Base-by-base conservation (phyloP, 2,888 invertebrate genomes). In the Lochmaea crataegi region DNA sequence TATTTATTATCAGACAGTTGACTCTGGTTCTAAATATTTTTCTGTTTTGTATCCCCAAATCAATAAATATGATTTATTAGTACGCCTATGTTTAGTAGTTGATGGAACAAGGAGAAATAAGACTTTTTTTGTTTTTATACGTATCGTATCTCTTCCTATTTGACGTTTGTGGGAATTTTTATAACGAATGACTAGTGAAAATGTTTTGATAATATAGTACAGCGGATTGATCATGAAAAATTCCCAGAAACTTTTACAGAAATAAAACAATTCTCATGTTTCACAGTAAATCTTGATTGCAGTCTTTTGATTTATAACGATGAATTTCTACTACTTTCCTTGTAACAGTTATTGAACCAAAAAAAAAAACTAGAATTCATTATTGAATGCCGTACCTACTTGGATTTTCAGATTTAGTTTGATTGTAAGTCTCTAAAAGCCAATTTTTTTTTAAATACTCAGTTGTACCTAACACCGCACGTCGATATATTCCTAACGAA, bases 151-250 rank as follows among this genome's bases (percentile, higher is more conserved):
- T 61, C 32, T 57, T 58, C 14, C 58, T 63, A 60, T 61, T 68
- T 63, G 63, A 61, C 10, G 63, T 51, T 41, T 68, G 68, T 68
- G 68, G 63, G 68, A 68, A 68, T 68, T 38, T 68, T 58, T 38
- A 26, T 58, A 56, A 26, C 56, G 56, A 56, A 56, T 22, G 56
- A 56, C 22, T 56, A 22, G 56, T 56, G 56, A 12, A 26, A 56
- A 56, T n/a, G 14, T 2, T 53, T 51, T 53, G 53, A 53, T 53
- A 53, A 53, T 53, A 53, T 18, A 53, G 16, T 48, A n/a, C 5
- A 48, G 48, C n/a, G n/a, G 14, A 48, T 48, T 48, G n/a, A 48
- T 14, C 6, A n/a, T 48, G 48, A 32, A 48, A 14, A 6, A 48
- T 48, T 48, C 48, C 48, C 14, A 48, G 48, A 48, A 48, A 48